phyloP scores from a whole-genome alignment of 2,113 vertebrate genomes.

The Prunella himalayana region DNA sequence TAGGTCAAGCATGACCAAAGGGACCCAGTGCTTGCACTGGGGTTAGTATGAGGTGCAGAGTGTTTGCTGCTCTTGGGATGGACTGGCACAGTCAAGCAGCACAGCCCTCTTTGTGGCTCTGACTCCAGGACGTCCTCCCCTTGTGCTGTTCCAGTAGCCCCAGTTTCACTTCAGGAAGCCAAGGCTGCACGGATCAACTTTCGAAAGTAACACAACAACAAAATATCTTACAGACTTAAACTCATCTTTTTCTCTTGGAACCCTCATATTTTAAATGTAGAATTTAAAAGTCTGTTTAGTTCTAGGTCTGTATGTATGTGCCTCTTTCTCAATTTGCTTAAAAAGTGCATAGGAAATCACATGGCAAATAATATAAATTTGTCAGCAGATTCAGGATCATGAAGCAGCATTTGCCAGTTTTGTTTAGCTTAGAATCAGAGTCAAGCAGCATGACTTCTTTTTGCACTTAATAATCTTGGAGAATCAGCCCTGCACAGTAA shows the following conservation, averaged over 20 bases:
- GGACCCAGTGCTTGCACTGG: rapidly evolving
- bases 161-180: not conserved
- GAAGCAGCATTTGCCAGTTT: not conserved
- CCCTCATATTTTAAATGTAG: not conserved
- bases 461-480: not conserved
- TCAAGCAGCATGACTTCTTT: not conserved
- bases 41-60: not conserved
- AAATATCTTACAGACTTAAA: not conserved
- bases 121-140: not conserved
- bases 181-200: not conserved
- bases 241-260: not conserved
- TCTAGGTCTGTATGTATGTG: not conserved
- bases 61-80: not conserved
- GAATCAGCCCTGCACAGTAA: not conserved
- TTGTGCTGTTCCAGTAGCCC: not conserved
- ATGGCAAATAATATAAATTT: not conserved
- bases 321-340: not conserved
- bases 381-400: not conserved
- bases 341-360: not conserved
- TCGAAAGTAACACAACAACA: not conserved
- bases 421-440: not conserved
- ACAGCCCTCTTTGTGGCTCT: not conserved
- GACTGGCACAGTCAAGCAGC: not conserved
- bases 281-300: not conserved
- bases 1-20: rapidly evolving